Evolutionary conservation across 2,888 invertebrate genomes (phyloP), one percentile per base, ranked within the genome.

Genomic region (Thera obeliscata): DNA sequence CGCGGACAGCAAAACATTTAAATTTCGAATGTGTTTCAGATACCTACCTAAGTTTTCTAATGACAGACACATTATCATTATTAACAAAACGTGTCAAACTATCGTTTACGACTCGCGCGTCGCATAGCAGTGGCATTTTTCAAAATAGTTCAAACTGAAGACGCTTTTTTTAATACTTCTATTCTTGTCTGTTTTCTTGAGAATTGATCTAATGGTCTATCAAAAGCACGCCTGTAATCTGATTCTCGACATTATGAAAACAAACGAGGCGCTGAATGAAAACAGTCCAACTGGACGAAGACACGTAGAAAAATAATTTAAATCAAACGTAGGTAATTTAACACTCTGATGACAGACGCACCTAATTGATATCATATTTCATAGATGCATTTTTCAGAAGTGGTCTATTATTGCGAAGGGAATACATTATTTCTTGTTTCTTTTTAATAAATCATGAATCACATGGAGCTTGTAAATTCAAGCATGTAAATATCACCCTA

Each of bases 311-410:
- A 81, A 76, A 70, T 77, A 81, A 81, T 81, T 79, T 81, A 85
- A 83, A 81, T 83, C 80, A 76, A 77, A 78, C 74, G 88, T 77
- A 9, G 9, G 43, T 46, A 88, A 91, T 77, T 69, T 72, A 78
- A 91, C 75, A 82, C 85, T 72, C 76, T 71, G 87, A 78, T 82
- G 91, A 89, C 89, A 86, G 87, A 80, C 82, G 79, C 1, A 84
- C 82, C 87, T 91, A 90, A 91, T 90, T 90, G 89, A 89, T 91
- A 90, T 92, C 89, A 81, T 77, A 83, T 91, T 90, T 76, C 88
- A 73, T 74, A 76, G 52, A 33, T 52, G 9, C 78, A 71, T 76
- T 75, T 82, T 81, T 79, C 76, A 82, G 83, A 86, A 89, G 87
- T 84, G 85, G 79, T 87, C 84, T 87, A 88, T 87, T 86, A 85